Conservation (phyloP, 2,113 vertebrate species). For the Gulo gulo region DNA sequence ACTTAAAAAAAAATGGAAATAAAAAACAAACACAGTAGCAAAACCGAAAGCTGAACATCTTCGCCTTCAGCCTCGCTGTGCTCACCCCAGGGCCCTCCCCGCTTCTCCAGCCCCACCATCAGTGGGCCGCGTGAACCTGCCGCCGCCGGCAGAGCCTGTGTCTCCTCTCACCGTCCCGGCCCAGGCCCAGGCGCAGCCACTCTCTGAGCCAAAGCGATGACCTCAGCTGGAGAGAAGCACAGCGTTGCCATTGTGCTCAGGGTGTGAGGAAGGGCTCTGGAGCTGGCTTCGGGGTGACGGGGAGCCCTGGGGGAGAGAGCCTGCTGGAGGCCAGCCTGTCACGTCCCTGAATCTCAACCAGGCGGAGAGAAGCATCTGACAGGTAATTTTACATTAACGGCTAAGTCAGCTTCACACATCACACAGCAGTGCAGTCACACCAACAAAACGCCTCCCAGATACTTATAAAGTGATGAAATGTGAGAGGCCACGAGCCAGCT, state of each 20-base stretch:
- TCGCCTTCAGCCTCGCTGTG: accelerated
- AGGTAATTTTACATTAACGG: neutral
- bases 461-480: neutral
- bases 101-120: neutral
- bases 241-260: accelerated
- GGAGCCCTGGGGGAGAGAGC: neutral
- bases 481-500: neutral
- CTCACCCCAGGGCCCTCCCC: neutral
- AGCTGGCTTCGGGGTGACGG: neutral
- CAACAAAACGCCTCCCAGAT: neutral
- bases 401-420: neutral
- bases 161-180: neutral
- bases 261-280: neutral
- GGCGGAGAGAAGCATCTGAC: neutral
- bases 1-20: neutral
- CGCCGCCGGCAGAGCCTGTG: accelerated
- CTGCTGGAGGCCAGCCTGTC: neutral
- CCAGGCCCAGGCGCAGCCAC: too few species aligned
- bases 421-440: accelerated
- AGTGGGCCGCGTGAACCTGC: accelerated
- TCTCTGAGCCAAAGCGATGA: neutral
- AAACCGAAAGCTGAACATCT: neutral
- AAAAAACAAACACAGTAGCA: neutral
- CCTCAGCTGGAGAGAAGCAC: neutral
- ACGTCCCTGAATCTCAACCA: neutral